These are phyloP conservation scores for Drosophila persimilis DNA, from an alignment of 1,140 invertebrate genomes.

Conservation along the genomic window DNA sequence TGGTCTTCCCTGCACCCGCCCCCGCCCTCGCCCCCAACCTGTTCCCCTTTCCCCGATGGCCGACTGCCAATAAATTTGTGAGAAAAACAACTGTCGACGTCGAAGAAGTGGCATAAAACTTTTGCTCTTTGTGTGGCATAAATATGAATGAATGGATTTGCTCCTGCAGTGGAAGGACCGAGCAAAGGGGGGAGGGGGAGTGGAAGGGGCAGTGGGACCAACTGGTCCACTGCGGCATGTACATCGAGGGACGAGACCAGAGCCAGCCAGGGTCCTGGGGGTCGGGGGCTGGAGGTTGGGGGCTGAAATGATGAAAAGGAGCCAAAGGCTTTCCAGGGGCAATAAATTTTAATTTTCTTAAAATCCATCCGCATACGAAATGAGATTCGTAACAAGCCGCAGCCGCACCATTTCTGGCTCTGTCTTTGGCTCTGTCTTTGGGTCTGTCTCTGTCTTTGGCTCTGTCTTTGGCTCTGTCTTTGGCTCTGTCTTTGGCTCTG, in stretches of 20 bases:
- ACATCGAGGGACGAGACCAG: constrained; percentile 24
- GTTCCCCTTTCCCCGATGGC: constrained; percentile 40
- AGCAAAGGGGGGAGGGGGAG: no score
- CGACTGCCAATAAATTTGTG: constrained; percentile 70
- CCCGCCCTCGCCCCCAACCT: no score
- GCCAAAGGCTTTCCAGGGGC: constrained; percentile 56
- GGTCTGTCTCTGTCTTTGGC: constrained; percentile 1
- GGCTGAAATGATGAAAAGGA: not conserved
- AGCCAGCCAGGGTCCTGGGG: constrained; percentile 12
- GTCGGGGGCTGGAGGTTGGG: no score
- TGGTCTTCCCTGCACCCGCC: not conserved
- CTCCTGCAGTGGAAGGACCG: constrained; percentile 1
- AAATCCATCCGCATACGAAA: constrained; percentile 65
- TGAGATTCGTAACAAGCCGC: constrained; percentile 50
- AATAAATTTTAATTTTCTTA: constrained; percentile 73
- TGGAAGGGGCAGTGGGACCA: not conserved
- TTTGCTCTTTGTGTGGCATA: constrained; percentile 74
- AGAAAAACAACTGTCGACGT: constrained; percentile 73
- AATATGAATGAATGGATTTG: constrained; percentile 74
- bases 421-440: constrained; percentile 18
- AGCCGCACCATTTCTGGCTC: constrained; percentile 34
- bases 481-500: constrained; percentile 13
- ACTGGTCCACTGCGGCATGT: constrained; percentile 41
- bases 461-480: constrained; percentile 10
- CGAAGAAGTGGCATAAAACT: constrained; percentile 67